Evolutionary conservation across 2,797 vertebrate species (phyloP).

Genomic region (Anabas testudineus): DNA sequence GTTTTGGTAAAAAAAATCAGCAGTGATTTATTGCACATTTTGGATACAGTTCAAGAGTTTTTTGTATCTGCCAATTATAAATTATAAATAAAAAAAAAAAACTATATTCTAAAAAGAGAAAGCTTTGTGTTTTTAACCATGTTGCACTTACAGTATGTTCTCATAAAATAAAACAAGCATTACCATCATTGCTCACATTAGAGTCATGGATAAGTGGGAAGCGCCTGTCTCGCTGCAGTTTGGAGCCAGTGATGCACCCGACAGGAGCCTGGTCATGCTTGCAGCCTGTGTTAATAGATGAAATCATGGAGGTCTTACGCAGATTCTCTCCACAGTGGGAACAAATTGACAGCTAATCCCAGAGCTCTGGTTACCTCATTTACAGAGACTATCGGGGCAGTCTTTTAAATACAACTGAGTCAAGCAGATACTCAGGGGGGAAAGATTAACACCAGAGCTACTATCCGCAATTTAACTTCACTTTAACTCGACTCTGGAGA

Average conservation of each 20-base stretch:
- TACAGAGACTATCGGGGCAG: constrained; percentile 56
- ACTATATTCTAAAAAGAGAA: constrained; percentile 88
- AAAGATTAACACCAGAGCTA: constrained; percentile 54
- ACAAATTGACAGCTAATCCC: constrained; percentile 66
- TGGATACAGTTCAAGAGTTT: constrained; percentile 95
- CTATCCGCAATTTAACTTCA: constrained; percentile 53
- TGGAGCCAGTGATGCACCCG: constrained; percentile 13
- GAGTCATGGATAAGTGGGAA: neutral
- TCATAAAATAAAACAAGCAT: neutral
- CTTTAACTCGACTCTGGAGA: constrained; percentile 56
- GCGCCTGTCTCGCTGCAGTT: neutral
- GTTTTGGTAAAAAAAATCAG: constrained; percentile 89
- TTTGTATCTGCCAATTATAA: constrained; percentile 97
- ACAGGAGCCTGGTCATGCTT: constrained; percentile 34
- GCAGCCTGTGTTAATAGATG: constrained; percentile 47
- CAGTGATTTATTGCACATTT: constrained; percentile 99
- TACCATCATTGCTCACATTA: neutral
- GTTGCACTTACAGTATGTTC: neutral
- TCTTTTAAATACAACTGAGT: constrained; percentile 61
- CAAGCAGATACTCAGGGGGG: constrained; percentile 55
- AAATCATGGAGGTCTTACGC: constrained; percentile 51
- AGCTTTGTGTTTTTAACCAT: neutral
- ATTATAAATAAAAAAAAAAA: constrained; percentile 90
- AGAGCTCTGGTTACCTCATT: constrained; percentile 59
- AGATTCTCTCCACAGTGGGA: constrained; percentile 38